Base-by-base conservation (phyloP, 2,797 vertebrate genomes). In the Erpetoichthys calabaricus region DNA sequence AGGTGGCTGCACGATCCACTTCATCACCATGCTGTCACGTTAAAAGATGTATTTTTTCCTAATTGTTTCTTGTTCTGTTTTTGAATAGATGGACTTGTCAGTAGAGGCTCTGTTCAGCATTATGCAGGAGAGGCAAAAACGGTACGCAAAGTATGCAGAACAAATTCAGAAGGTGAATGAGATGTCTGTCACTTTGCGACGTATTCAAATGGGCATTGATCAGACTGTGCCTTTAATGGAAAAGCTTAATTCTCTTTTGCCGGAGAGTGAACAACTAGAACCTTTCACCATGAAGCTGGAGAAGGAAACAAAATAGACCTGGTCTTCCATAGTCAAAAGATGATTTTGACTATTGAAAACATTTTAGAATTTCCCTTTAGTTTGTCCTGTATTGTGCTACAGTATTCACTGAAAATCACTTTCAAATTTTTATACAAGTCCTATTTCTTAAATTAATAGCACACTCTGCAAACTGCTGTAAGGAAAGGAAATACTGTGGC, bases 111-210 rank as follows among this genome's bases (percentile, higher is more conserved):
- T 99, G 58, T 99, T 97, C 67, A 88, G 90, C 80, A 86, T 93
- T 65, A 98, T 98, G 96, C 95, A 99, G 72, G 95, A 99, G 69
- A 88, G 94, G 8, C 95, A 99, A 83, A 98, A 97, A 65, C 89
- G 93, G 58, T 99, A 94, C 0, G 95, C 96, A 64, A 98, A 97
- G 65, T 98, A 99, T 0, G 95, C 95, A 0, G 94, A 99, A 81
- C 96, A 99, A 87, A 96, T 99, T 80, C 94, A 98, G 81, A 99
- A 99, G 67, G 96, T 99, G 64, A 97, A 97, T 0, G 96, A 99
- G 79, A 99, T 99, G 91, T 99, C 95, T 0, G 91, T 95, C 81
- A 94, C 98, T 78, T 85, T 98, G 44, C 82, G 96, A 2, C 91
- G 94, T n/a, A 90, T 98, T 55, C 96, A 98, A 85, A 98, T 98